Evolutionary conservation across 2,888 invertebrate species (phyloP), one percentile per base, ranked within the genome.

Genomic region (Caenorhabditis virilis): DNA sequence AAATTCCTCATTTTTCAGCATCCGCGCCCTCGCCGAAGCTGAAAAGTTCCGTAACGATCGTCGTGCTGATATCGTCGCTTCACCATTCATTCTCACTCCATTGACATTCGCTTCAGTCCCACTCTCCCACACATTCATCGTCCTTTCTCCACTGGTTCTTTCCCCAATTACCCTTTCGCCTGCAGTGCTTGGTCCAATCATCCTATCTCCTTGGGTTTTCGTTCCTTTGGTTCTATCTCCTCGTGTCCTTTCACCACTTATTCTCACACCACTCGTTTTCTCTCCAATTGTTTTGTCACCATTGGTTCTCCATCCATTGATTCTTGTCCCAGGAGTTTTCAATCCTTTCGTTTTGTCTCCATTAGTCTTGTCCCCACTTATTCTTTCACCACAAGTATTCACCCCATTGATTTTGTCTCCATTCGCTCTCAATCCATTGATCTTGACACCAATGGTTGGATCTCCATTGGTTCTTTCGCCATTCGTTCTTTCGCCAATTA

Each of bases 161-260:
- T 70, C 75, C 13, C 79, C 79, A n/a, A 72, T 79, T 56, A 69
- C 72, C 23, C 64, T 76, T 5, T 75, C 78, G 2, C 78, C 77
- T 15, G 78, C 78, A 22, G 77, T 74, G 6, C 69, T 78, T 16
- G 78, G 77, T 23, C 82, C 81, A 6, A 71, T 82, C 45, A 77
- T 76, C 51, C 65, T 82, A 9, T 77, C 77, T 38, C 82, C 82
- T 22, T 77, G 78, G 74, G 75, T 76, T 18, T 80, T 80, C 59
- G 63, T 77, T 18, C 80, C 80, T 26, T 56, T 80, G 15, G 63
- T 80, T 16, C 70, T 80, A 25, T 72, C 72, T 53, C 80, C 80
- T 74, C 76, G 80, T 70, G 72, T 77, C 42, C 59, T 78, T 30
- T 74, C 75, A 35, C 78, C 78, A 15, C 67, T 77, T 11, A 75